Conservation (phyloP, 2,888 invertebrate species). For the Scelioninae gen. 2 region DNA sequence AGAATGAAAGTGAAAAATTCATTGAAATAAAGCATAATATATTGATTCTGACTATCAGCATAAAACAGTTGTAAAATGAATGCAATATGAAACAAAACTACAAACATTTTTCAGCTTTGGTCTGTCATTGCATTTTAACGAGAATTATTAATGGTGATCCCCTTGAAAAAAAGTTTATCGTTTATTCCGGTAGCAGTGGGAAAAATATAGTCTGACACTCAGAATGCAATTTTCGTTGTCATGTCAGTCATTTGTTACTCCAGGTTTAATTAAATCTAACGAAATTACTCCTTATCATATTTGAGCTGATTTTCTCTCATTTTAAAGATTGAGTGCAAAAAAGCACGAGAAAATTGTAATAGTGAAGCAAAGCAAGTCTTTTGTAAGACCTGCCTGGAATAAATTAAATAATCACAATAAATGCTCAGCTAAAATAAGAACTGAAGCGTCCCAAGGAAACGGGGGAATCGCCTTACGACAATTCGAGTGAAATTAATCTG, state of each 20-base stretch:
- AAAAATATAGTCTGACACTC: conserved; percentile 36
- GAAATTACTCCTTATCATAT: conserved; percentile 21
- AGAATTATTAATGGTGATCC: conserved; percentile 25
- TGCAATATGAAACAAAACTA: conserved; percentile 15
- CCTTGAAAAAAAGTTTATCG: conserved; percentile 25
- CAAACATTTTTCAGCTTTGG: conserved; percentile 21
- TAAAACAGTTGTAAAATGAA: conserved; percentile 12
- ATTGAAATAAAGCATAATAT: conserved; percentile 18
- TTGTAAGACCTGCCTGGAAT: neutral
- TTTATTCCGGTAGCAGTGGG: conserved; percentile 9
- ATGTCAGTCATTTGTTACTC: conserved; percentile 33
- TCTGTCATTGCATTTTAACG: conserved; percentile 28
- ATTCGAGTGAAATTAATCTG: neutral
- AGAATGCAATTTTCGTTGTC: conserved; percentile 42
- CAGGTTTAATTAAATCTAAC: conserved; percentile 36
- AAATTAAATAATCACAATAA: neutral
- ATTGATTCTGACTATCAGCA: conserved; percentile 6
- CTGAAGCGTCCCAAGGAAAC: neutral
- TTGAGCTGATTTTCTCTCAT: conserved; percentile 7
- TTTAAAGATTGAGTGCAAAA: neutral
- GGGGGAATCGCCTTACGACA: conserved; percentile 1
- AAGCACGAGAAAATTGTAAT: neutral
- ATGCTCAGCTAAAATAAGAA: neutral
- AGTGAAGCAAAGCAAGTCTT: too few relatives aligned
- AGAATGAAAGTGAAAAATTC: neutral